These are phyloP conservation scores for Bombyx huttoni DNA, from an alignment of 2,888 invertebrate genomes.

Conservation along the genomic window DNA sequence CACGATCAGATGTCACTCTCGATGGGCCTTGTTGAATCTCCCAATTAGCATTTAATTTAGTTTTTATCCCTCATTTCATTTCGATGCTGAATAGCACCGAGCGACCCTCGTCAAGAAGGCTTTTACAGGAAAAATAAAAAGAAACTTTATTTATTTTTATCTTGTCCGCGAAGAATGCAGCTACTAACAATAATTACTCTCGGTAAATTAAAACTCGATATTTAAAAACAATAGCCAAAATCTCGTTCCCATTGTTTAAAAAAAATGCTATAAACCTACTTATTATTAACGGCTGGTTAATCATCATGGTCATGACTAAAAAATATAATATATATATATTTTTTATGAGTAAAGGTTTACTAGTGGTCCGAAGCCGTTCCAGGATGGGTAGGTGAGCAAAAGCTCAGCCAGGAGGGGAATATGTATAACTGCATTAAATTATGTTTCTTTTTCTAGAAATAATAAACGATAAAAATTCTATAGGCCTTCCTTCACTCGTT, in stretches of 20 bases:
- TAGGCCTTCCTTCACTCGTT: too few species aligned
- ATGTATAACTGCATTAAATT: too few species aligned
- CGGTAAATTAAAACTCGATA: conserved; percentile 44
- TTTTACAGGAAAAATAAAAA: conserved; percentile 45
- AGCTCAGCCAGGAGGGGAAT: too few species aligned
- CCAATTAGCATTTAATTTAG: conserved; percentile 63
- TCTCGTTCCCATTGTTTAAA: neutral
- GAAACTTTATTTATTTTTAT: conserved; percentile 52
- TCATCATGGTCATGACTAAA: too few species aligned
- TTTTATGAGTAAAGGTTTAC: too few species aligned
- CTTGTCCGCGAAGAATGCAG: conserved; percentile 37
- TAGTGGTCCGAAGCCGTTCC: too few species aligned
- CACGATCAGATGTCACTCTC: conserved; percentile 29
- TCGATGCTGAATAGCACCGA: conserved; percentile 48
- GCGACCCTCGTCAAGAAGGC: conserved; percentile 55
- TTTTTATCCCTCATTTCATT: conserved; percentile 59
- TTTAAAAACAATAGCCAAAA: conserved; percentile 27
- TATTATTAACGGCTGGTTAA: too few species aligned
- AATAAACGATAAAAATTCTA: too few species aligned
- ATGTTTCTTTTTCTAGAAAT: too few species aligned
- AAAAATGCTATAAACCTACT: too few species aligned
- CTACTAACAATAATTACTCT: conserved; percentile 44
- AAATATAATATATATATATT: too few species aligned
- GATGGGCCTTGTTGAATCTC: conserved; percentile 36
- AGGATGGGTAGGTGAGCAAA: too few species aligned